Percentiles rank a stretch among this genome's conserved stretches.
These are phyloP conservation scores for Helicolenus hilgendorfi DNA, from an alignment of 2,797 vertebrate genomes.

Conservation along the genomic window DNA sequence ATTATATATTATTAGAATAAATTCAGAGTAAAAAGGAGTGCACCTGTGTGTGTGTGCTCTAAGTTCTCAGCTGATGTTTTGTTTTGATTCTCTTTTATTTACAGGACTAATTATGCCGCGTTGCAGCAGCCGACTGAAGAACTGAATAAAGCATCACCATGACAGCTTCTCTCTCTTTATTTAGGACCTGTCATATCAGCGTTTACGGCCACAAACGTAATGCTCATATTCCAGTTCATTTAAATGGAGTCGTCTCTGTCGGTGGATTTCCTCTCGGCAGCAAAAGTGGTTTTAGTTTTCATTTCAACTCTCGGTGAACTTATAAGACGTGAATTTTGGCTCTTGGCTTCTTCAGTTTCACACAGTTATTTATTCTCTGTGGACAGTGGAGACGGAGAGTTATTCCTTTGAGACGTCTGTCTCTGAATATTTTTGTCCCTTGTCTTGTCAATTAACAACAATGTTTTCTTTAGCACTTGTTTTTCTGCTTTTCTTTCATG, in stretches of 20 bases:
- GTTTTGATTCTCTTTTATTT: slow-evolving; percentile 29
- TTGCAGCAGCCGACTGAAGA: background rate
- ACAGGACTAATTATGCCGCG: background rate
- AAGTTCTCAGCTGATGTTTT: slow-evolving; percentile 7
- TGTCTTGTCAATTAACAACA: background rate
- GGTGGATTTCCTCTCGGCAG: background rate
- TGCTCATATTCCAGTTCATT: no score
- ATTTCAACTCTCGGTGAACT: background rate
- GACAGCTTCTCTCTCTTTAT: slow-evolving; percentile 1
- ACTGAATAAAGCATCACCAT: slow-evolving; percentile 12
- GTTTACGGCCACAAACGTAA: background rate
- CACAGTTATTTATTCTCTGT: background rate
- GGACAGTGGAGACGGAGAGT: background rate
- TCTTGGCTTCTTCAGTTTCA: background rate
- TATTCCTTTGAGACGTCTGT: background rate
- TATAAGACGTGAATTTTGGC: background rate
- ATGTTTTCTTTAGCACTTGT: background rate
- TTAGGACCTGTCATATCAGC: background rate
- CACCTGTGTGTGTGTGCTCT: background rate
- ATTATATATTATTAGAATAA: background rate
- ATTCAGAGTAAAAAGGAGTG: background rate
- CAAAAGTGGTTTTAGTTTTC: background rate
- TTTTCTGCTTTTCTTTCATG: background rate
- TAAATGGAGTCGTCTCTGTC: background rate
- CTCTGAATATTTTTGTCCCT: background rate